Conservation (phyloP, 2,113 vertebrate genomes). For the Ophthalmotilapia sp. region DNA sequence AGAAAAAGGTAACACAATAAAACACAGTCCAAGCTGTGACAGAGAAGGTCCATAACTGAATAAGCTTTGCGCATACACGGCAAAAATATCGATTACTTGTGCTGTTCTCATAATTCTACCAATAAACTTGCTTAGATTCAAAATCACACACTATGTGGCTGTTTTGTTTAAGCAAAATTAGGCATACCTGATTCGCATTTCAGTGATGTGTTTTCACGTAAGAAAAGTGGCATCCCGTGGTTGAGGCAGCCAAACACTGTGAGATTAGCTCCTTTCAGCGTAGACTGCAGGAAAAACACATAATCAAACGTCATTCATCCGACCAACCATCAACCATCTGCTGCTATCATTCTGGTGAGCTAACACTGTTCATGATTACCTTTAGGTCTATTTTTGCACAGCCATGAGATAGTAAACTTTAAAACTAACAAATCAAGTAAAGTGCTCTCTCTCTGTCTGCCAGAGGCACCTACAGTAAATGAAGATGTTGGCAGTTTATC, state of each 20-base stretch:
- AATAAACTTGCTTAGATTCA: not conserved
- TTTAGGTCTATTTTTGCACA: slow-evolving; percentile 9
- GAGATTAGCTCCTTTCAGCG: slow-evolving; percentile 82
- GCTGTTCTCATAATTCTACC: not conserved
- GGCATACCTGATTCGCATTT: slow-evolving; percentile 89
- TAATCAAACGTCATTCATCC: slow-evolving; percentile 27
- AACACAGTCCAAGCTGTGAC: not conserved
- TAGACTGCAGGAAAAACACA: slow-evolving; percentile 72
- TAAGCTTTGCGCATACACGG: not conserved
- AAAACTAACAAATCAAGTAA: slow-evolving; percentile 55
- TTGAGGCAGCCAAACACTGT: slow-evolving; percentile 93
- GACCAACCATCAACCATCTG: slow-evolving; percentile 39
- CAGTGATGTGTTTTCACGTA: slow-evolving; percentile 76
- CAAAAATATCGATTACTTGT: not conserved
- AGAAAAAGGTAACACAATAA: not conserved
- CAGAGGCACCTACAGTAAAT: slow-evolving; percentile 16
- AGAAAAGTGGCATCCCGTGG: slow-evolving; percentile 87
- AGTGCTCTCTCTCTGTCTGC: slow-evolving; percentile 21
- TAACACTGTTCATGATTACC: slow-evolving; percentile 13
- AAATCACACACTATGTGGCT: not conserved
- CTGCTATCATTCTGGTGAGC: not conserved
- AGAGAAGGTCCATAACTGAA: not conserved
- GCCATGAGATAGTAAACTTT: slow-evolving; percentile 33
- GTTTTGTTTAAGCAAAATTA: not conserved
- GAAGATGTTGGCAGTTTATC: slow-evolving; percentile 54